Conservation (phyloP, 2,113 vertebrate species). For the Fregetta grallaria region DNA sequence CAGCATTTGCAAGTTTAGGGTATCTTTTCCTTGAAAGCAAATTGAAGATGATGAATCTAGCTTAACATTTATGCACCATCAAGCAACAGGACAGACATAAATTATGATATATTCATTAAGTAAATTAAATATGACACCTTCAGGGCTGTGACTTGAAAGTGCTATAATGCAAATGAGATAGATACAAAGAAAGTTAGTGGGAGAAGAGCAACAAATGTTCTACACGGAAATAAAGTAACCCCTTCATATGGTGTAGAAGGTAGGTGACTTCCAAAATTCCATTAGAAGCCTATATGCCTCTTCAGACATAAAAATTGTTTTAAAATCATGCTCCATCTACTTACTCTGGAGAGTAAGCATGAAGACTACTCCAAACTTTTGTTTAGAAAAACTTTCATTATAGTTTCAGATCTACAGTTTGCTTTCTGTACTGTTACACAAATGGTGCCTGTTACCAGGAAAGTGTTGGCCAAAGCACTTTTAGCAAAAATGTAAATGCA, state of each 20-base stretch:
- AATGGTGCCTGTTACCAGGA: neutral
- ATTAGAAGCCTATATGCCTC: neutral
- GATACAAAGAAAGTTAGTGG: neutral
- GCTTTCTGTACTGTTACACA: neutral
- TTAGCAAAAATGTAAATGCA: neutral
- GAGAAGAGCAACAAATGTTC: neutral
- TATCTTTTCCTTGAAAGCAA: conserved; percentile 51
- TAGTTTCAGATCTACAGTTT: neutral
- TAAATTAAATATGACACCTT: conserved; percentile 67
- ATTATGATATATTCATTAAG: conserved; percentile 66
- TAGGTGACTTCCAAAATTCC: neutral
- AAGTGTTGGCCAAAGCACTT: neutral
- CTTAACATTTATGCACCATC: conserved; percentile 39
- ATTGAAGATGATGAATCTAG: conserved; percentile 49
- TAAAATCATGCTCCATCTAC: neutral
- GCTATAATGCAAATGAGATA: neutral
- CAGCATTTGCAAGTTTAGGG: neutral
- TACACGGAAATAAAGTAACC: neutral
- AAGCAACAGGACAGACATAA: conserved; percentile 43
- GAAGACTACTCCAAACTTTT: neutral
- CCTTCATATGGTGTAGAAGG: neutral
- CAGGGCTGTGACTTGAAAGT: conserved; percentile 24
- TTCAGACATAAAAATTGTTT: neutral
- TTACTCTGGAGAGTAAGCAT: neutral
- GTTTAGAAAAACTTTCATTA: neutral